These are phyloP conservation scores for Cryptocheilus praepositus DNA, from an alignment of 2,888 invertebrate species.

Conservation along the genomic window DNA sequence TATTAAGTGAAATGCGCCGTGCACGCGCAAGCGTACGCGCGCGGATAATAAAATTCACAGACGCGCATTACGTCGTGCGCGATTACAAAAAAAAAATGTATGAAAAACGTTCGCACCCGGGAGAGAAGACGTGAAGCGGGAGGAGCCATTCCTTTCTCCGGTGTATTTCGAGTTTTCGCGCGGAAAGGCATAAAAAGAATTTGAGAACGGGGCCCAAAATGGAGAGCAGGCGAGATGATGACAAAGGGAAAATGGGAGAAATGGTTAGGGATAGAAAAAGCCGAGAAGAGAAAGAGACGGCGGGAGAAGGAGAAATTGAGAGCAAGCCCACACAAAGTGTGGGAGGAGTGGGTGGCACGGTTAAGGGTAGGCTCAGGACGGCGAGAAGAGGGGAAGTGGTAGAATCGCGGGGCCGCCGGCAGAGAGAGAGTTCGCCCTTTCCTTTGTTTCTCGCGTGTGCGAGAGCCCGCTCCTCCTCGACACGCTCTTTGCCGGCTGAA, in stretches of 20 bases:
- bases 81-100: too few species aligned
- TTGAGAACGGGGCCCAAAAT: conserved; percentile 16
- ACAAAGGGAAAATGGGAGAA: conserved; percentile 18
- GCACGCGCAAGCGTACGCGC: conserved; percentile 30
- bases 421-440: conserved; percentile 39
- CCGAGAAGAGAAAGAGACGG: not conserved
- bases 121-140: conserved; percentile 30
- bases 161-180: conserved; percentile 31
- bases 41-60: conserved; percentile 9
- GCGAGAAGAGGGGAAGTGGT: not conserved
- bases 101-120: too few species aligned
- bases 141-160: conserved; percentile 29
- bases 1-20: conserved; percentile 34
- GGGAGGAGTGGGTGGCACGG: conserved; percentile 8
- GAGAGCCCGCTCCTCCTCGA: conserved; percentile 43
- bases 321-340: not conserved
- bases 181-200: conserved; percentile 5
- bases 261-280: conserved; percentile 4
- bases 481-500: conserved; percentile 49
- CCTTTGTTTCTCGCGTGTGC: conserved; percentile 40
- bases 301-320: conserved; percentile 22
- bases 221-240: conserved; percentile 23
- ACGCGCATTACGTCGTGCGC: conserved; percentile 20
- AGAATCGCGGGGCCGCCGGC: not conserved
- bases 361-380: conserved; percentile 17